Base-by-base conservation (phyloP, 2,888 invertebrate species). In the Cheilosia variabilis region DNA sequence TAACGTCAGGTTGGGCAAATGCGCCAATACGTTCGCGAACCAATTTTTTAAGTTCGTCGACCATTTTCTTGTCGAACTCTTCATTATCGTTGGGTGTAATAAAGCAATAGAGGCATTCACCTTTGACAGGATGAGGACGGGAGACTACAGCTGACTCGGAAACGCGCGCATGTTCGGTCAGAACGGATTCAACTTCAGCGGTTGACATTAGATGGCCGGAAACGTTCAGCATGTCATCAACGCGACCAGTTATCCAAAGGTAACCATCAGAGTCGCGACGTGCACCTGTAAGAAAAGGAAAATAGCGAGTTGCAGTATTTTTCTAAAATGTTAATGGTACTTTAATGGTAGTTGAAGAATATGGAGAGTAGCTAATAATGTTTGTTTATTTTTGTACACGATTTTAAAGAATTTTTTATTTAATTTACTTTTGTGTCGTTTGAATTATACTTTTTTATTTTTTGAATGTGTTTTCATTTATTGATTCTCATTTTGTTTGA, bases 201-300 rank as follows among this genome's bases (percentile, higher is more conserved):
- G 99, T 99, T 83, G 98, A 98, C 95, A 99, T 96, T 71, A 99
- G 93, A 93, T 99, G 99, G 0, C 99, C 99, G 2, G 98, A 98
- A 9, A 99, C 99, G 92, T 99, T 99, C 88, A 99, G 93, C 98
- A 99, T 98, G 92, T 99, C 99, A 91, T 99, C 99, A 47, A 99
- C 97, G 78, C 99, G 95, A 0, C 99, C 99, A 0, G 98, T 99
- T 80, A 99, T 96, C 98, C 98, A 98, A 75, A 98, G 93, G 92
- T 98, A 98, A 0, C 99, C 99, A 91, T 99, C 99, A 24, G 96
- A 94, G 92, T 99, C 99, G 78, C 98, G 94, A 88, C 95, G 94
- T 0, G 98, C 98, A 75, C 98, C 98, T 98, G 90, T 24, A 68
- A 15, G 0, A 53, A 50, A 57, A 27, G 1, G 27, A 27, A 27